A percentile compares a stretch with the other conserved stretches of the same genome.
These are phyloP conservation scores for Hipposideros larvatus DNA, from an alignment of 2,797 vertebrate species.

Conservation along the genomic window DNA sequence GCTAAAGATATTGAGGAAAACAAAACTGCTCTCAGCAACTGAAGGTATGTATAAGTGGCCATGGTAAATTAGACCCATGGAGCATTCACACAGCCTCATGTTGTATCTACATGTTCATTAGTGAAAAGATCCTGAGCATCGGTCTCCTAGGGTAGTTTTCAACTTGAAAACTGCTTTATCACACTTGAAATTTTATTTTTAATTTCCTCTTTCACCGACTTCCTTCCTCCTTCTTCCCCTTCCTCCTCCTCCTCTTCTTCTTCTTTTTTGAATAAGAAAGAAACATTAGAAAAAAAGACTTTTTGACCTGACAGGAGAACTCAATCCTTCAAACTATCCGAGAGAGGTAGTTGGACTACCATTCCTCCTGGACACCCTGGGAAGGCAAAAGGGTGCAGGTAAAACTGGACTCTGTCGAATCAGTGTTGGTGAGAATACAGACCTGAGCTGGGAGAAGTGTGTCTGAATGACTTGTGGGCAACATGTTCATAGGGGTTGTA, in stretches of 20 bases:
- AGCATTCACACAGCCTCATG: not conserved
- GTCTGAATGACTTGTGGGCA: conserved; percentile 22
- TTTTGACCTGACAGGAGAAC: not conserved
- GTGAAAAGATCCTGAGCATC: conserved; percentile 24
- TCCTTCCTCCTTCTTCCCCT: not conserved
- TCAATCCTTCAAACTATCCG: not conserved
- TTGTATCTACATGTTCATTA: not conserved
- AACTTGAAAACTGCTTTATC: conserved; percentile 47
- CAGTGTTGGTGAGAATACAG: not conserved
- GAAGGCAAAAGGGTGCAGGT: not conserved
- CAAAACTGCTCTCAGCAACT: not conserved
- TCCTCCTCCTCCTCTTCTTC: not conserved
- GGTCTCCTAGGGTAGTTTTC: conserved; percentile 16
- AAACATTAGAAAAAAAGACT: conserved; percentile 2
- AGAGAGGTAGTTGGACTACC: not conserved
- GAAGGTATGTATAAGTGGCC: not conserved
- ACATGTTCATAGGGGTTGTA: conserved; percentile 7
- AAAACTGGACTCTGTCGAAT: not conserved
- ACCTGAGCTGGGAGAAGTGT: not conserved
- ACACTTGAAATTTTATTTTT: conserved; percentile 43
- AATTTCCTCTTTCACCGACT: not conserved
- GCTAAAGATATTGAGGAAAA: conserved; percentile 26
- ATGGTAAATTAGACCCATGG: not conserved
- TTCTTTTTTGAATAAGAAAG: not conserved
- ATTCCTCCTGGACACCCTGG: not conserved